Conservation (phyloP, 2,797 vertebrate genomes). For the Chelidonichthys spinosus region DNA sequence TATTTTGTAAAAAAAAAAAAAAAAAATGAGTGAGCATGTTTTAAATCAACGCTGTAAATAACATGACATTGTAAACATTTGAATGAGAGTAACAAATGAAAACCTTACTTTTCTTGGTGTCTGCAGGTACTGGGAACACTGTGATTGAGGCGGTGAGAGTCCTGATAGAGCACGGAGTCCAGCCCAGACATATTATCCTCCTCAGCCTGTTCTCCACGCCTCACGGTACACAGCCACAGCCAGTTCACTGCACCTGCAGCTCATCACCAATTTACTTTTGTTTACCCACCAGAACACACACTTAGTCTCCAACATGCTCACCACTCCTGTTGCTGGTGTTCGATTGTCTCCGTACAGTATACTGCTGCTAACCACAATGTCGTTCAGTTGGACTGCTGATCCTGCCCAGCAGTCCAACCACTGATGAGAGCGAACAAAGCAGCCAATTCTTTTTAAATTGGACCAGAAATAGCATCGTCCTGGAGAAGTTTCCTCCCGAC, state of each 20-base stretch:
- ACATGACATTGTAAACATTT: slow-evolving; percentile 8
- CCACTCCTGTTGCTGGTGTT: slow-evolving; percentile 1
- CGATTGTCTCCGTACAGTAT: slow-evolving; percentile 5
- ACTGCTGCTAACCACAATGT: slow-evolving; percentile 3
- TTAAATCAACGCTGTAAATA: neutral
- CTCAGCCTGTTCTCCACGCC: slow-evolving; percentile 98
- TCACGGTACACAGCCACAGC: slow-evolving; percentile 84
- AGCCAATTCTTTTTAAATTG: neutral
- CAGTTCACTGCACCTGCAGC: slow-evolving; percentile 5
- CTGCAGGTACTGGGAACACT: slow-evolving; percentile 94
- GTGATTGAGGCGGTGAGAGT: slow-evolving; percentile 96
- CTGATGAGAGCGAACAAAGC: neutral
- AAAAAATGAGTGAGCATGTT: slow-evolving; percentile 12
- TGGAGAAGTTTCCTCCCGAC: neutral
- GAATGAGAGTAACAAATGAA: neutral
- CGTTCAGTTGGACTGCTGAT: neutral
- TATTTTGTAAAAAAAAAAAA: neutral
- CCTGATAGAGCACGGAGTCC: slow-evolving; percentile 93
- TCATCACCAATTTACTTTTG: slow-evolving; percentile 24
- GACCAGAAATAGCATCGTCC: neutral
- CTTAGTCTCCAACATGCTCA: slow-evolving; percentile 16
- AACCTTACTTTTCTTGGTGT: slow-evolving; percentile 35
- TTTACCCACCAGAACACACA: slow-evolving; percentile 26
- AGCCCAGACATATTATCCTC: slow-evolving; percentile 93
- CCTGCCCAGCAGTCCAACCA: neutral